Conservation (phyloP, 2,888 invertebrate genomes). For the Acleris cristana region DNA sequence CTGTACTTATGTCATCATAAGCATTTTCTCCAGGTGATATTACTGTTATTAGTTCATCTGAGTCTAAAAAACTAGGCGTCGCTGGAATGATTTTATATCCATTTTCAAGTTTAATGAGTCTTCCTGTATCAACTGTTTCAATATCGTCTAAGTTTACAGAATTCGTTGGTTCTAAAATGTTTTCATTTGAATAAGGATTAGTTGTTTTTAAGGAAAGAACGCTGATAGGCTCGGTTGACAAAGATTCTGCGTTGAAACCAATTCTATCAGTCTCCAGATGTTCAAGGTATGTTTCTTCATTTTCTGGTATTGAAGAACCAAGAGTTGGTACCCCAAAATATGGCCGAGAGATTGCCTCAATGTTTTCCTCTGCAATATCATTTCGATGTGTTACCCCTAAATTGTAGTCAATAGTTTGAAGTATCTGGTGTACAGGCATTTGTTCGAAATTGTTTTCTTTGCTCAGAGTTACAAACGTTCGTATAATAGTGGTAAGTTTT, state of each 20-base stretch:
- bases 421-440: neutral
- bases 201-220: no score
- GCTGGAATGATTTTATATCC: neutral
- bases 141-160: no score
- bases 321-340: no score
- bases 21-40: neutral
- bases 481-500: neutral
- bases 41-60: neutral
- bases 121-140: no score
- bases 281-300: no score
- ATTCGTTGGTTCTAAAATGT: no score
- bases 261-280: no score
- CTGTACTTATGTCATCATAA: neutral
- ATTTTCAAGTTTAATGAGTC: neutral
- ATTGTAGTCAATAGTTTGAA: neutral
- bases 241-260: no score
- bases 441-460: neutral
- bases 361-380: neutral
- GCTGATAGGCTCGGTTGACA: no score
- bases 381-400: neutral
- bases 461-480: constrained; percentile 3
- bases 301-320: no score
- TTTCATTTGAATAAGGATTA: no score
- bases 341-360: no score
- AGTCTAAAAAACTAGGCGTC: neutral